Conservation (phyloP, 2,797 vertebrate species). For the Sebastes glaucus region DNA sequence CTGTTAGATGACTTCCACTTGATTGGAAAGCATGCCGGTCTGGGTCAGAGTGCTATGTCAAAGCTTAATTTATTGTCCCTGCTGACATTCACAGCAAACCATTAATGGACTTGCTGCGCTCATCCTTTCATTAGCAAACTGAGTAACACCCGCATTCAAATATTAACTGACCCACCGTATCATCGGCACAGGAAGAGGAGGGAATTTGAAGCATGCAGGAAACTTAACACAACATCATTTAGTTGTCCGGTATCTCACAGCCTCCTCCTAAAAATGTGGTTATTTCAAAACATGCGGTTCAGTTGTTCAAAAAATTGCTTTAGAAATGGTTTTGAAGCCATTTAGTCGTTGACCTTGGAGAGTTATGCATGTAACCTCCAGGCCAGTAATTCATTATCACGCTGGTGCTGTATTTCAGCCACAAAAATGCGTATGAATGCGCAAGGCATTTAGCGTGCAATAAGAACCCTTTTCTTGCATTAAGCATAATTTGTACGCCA, state of each 20-base stretch:
- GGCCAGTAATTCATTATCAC: neutral
- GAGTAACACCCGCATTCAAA: conserved; percentile 23
- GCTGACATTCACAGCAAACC: conserved; percentile 69
- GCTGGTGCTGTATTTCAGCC: neutral
- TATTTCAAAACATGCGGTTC: neutral
- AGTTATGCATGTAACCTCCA: neutral
- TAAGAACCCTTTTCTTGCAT: too few species aligned
- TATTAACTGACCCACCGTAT: conserved; percentile 7
- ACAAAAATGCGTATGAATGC: too few species aligned
- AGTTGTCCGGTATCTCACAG: neutral
- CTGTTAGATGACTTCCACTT: conserved; percentile 20
- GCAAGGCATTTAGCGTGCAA: too few species aligned
- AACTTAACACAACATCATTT: neutral
- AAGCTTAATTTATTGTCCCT: conserved; percentile 62
- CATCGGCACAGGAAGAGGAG: conserved; percentile 11
- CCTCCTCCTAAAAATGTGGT: neutral
- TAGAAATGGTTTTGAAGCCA: neutral
- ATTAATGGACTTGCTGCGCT: conserved; percentile 57
- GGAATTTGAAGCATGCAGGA: neutral
- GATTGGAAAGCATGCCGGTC: conserved; percentile 15
- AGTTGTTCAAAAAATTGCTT: neutral
- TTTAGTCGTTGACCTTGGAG: neutral
- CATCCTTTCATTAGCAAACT: conserved; percentile 57
- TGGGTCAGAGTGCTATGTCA: conserved; percentile 36
- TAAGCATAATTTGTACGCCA: too few species aligned